Conservation (phyloP, 2,888 invertebrate genomes). For the Lingula anatina region DNA sequence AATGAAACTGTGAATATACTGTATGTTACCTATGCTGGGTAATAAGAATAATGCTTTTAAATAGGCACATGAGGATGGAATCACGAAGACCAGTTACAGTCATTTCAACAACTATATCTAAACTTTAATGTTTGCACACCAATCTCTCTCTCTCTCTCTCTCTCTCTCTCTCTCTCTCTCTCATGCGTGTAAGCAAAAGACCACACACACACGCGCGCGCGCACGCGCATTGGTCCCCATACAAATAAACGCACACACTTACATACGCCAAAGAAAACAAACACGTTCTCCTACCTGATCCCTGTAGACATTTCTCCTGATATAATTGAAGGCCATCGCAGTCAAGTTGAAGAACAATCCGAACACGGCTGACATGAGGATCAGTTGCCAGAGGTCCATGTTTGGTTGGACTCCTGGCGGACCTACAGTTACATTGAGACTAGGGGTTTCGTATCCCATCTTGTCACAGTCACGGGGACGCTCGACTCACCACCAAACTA, state of each 20-base stretch:
- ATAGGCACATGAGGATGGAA: too few species aligned
- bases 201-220: not conserved
- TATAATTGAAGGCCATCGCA: conserved; percentile 26
- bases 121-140: not conserved
- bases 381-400: conserved; percentile 23
- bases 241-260: not conserved
- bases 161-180: conserved; percentile 3
- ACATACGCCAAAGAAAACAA: not conserved
- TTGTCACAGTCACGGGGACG: too few species aligned
- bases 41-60: too few species aligned
- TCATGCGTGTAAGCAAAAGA: not conserved
- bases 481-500: too few species aligned
- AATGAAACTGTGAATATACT: too few species aligned
- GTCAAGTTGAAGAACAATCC: conserved; percentile 29
- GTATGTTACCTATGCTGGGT: too few species aligned
- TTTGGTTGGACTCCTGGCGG: conserved; percentile 17
- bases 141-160: not conserved
- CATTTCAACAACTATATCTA: too few species aligned
- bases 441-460: too few species aligned
- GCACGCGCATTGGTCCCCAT: not conserved
- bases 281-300: conserved; percentile 21
- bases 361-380: conserved; percentile 25
- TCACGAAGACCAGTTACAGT: too few species aligned
- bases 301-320: conserved; percentile 27
- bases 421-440: conserved; percentile 1